Base-by-base conservation (phyloP, 2,113 vertebrate genomes). In the Cervus canadensis region DNA sequence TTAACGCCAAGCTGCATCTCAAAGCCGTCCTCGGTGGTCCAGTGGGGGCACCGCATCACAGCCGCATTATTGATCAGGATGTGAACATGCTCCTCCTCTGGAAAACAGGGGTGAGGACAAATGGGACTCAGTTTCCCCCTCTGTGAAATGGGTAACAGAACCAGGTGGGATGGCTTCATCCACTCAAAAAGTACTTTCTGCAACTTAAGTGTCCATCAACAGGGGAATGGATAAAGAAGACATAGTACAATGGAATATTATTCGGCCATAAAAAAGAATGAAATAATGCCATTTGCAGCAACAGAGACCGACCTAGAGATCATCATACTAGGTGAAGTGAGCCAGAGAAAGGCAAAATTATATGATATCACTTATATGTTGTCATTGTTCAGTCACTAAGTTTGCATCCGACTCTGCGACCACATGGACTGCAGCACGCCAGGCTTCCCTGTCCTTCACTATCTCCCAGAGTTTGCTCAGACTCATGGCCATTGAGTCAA, bases 1-100 rank as follows among this genome's bases (percentile, higher is more conserved):
- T 99, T 99, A 13, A 99, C 99, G 1, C 99, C 99, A 74, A 99
- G 98, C 98, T 99, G 99, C 99, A 99, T 99, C 97, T 99, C 99
- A 9, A 99, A 99, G 89, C 99, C 99, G 0, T 99, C 99, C 83
- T 99, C 99, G 0, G 99, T 99, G 97, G 99, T 99, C 99, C 99
- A 98, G 15, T 98, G 97, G 0, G 99, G 99, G 98, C 99, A 99
- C 78, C 99, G 98, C 99, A 99, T 99, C 88, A 99, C 98, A 0
- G 99, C 99, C 0, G 99, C 99, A 0, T 99, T 99, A 97, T 99
- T 99, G 94, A 99, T 98, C 79, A 99, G 98, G 21, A 99, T 4
- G 50, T 99, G 99, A 94, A 99, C 98, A 0, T 87, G 98, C 67
- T 99, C 96, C 95, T 99, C 99, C 92, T 99, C 99, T 99, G 56